Percentiles rank a stretch among this genome's conserved stretches.
Evolutionary conservation across 2,113 vertebrate species (phyloP).

Genomic region (Tor tambroides): DNA sequence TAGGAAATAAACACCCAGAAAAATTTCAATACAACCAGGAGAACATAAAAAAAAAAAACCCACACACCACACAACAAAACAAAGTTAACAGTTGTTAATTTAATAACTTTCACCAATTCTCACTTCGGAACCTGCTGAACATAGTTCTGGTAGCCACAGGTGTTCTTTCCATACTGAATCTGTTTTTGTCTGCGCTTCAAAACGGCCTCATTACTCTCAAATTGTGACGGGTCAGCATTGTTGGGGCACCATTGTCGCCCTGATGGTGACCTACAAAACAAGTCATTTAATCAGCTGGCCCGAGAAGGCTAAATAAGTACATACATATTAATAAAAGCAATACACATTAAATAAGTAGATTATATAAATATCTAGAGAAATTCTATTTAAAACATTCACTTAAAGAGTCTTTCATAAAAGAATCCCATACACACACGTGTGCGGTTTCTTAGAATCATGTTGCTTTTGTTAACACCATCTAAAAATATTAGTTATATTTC

Average conservation of each 20-base stretch:
- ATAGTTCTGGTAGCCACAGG: conserved; percentile 83
- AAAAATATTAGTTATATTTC: too few relatives aligned
- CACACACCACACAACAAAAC: too few relatives aligned
- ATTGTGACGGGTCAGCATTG: conserved; percentile 68
- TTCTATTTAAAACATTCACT: too few relatives aligned
- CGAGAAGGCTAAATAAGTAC: background rate
- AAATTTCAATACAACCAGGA: background rate
- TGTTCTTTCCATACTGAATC: conserved; percentile 86
- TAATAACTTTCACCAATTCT: conserved; percentile 9
- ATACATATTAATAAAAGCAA: background rate
- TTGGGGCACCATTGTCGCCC: conserved; percentile 59
- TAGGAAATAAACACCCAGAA: background rate
- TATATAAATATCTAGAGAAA: too few relatives aligned
- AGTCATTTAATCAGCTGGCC: background rate
- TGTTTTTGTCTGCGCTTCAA: conserved; percentile 83
- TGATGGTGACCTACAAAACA: conserved; percentile 53
- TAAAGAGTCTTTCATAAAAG: too few relatives aligned
- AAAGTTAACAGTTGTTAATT: background rate
- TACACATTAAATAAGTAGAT: too few relatives aligned
- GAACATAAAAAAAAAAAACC: background rate
- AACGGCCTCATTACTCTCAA: conserved; percentile 79
- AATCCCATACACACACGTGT: too few relatives aligned
- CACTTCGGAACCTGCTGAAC: conserved; percentile 83
- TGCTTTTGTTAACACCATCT: too few relatives aligned
- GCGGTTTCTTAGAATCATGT: too few relatives aligned